phyloP scores from a whole-genome alignment of 2,888 invertebrate genomes.

The Enoplolaimus lenunculus region DNA sequence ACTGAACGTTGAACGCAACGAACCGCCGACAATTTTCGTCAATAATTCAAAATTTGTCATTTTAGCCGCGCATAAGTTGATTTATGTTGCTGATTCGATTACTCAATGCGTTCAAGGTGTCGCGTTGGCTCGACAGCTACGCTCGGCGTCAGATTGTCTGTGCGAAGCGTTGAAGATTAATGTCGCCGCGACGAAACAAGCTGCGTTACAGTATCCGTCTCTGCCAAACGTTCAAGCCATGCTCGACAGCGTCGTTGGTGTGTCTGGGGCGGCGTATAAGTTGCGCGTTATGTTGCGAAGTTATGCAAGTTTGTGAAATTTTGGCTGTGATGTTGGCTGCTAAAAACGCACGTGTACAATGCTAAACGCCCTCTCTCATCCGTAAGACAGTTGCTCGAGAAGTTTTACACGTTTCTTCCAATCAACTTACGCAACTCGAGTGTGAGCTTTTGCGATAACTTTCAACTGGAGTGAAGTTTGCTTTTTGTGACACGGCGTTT shows the following conservation, averaged over 20 bases:
- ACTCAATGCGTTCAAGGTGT: constrained; percentile 57
- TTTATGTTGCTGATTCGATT: constrained; percentile 83
- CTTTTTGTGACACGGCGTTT: no score
- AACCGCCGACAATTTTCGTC: constrained; percentile 77
- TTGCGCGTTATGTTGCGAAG: no score
- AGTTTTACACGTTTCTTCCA: no score
- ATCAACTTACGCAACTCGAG: no score
- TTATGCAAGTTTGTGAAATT: no score
- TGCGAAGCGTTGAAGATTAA: constrained; percentile 66
- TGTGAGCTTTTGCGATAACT: no score
- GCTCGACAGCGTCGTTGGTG: constrained; percentile 73
- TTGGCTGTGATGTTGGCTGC: no score
- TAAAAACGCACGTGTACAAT: no score
- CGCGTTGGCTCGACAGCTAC: constrained; percentile 17
- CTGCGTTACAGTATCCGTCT: constrained; percentile 78
- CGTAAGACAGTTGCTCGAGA: no score
- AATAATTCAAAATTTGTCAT: constrained; percentile 87
- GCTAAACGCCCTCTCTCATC: no score
- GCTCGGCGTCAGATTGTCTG: constrained; percentile 41
- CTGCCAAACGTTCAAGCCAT: constrained; percentile 77
- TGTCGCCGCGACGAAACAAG: constrained; percentile 73
- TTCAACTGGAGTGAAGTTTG: no score
- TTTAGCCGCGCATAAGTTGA: constrained; percentile 76
- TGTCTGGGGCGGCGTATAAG: constrained; percentile 67
- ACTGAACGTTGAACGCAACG: constrained; percentile 74